A percentile compares a stretch with the other conserved stretches of the same genome.
phyloP scores from a whole-genome alignment of 2,888 invertebrate species.

The Cheilosia urbana region DNA sequence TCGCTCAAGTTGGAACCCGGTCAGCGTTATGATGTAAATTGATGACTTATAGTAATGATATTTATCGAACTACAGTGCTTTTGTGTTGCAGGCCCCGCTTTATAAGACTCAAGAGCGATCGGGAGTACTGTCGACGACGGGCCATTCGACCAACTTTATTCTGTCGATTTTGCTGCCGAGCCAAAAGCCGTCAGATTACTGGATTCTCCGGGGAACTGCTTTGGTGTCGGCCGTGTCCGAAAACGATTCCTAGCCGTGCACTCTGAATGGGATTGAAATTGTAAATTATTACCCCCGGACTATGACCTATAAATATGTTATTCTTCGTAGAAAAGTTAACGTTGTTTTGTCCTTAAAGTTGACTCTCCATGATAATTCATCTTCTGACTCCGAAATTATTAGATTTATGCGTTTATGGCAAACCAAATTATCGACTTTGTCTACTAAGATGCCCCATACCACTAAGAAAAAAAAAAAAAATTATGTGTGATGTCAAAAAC shows the following conservation, averaged over 20 bases:
- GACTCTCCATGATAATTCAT: too few relatives aligned
- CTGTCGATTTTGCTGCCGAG: slow-evolving; percentile 90
- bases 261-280: not conserved
- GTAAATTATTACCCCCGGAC: not conserved
- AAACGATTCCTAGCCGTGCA: slow-evolving; percentile 79
- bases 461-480: too few relatives aligned
- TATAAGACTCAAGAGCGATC: slow-evolving; percentile 95
- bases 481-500: too few relatives aligned
- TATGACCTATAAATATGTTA: not conserved
- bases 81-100: slow-evolving; percentile 86
- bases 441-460: too few relatives aligned
- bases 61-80: too few relatives aligned
- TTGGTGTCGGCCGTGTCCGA: slow-evolving; percentile 92
- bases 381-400: too few relatives aligned
- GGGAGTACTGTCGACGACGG: slow-evolving; percentile 94
- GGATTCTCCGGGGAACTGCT: slow-evolving; percentile 95
- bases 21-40: slow-evolving; percentile 79
- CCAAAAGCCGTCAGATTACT: slow-evolving; percentile 88
- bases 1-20: slow-evolving; percentile 78
- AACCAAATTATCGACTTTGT: too few relatives aligned
- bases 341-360: not conserved
- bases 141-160: slow-evolving; percentile 97
- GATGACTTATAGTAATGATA: not conserved
- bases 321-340: not conserved
- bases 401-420: too few relatives aligned